Evolutionary conservation across 2,113 vertebrate species (phyloP), one percentile per base, ranked within the genome.

Genomic region (Otocyon megalotis): DNA sequence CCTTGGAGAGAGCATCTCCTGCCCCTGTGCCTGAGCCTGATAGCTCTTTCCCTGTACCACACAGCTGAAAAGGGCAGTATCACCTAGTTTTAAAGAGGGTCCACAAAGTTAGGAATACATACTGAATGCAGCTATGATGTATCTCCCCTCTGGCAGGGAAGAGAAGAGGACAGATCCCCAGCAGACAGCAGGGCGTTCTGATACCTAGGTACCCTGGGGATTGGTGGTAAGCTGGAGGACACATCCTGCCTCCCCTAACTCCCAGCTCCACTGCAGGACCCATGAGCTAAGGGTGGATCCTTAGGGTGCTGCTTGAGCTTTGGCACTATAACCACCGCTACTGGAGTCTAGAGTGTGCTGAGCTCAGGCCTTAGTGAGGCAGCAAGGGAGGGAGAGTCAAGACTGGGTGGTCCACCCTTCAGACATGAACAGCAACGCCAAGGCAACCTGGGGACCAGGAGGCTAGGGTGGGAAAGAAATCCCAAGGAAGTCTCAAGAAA

Each of bases 21-120:
- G 26, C 26, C 24, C 50, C 80, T 67, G 8, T 50, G 69, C 17
- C 35, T 90, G 43, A 93, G 35, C 15, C 54, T 77, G 30, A 76
- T 0, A 85, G 60, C n/a, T 60, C 16, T 30, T 53, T 10, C 37
- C 58, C 84, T n/a, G 1, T 2, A 50, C 32, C 62, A 26, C 10
- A n/a, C 76, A 72, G 48, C 83, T 95, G 37, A 93, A 58, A 90
- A 90, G 90, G 69, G 26, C 17, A 92, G 32, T 24, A n/a, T 74
- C 14, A 10, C 12, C 19, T 62, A 83, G 43, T 76, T 88, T 87
- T 37, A 48, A 90, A 91, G 76, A 90, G 87, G 53, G 26, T 53
- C 76, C 82, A 65, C 67, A 50, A 92, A 81, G 77, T 79, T 81
- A 67, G 74, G 50, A 76, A 54, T 43, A 91, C 53, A 72, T 12